These are phyloP conservation scores for Beaufortia kweichowensis DNA, from an alignment of 2,113 vertebrate genomes.

Conservation along the genomic window DNA sequence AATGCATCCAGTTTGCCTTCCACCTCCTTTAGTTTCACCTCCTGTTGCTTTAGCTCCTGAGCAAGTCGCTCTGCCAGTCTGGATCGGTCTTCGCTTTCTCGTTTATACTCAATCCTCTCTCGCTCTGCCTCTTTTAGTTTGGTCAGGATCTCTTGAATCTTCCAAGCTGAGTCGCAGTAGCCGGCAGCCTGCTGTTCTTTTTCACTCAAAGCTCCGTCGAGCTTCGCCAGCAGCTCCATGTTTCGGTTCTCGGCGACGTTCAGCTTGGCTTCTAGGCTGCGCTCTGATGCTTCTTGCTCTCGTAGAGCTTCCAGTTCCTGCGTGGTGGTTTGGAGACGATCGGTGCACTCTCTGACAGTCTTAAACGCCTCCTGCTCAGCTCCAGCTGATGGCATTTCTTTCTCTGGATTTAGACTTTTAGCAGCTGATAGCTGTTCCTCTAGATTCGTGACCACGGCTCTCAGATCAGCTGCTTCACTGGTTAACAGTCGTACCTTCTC, in stretches of 20 bases:
- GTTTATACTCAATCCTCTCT: conserved; percentile 67
- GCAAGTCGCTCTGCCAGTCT: conserved; percentile 69
- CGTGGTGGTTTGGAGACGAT: conserved; percentile 61
- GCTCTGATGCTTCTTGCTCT: conserved; percentile 57
- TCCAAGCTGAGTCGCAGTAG: conserved; percentile 70
- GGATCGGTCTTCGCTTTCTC: conserved; percentile 63
- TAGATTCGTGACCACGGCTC: conserved; percentile 72
- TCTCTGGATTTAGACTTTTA: conserved; percentile 65
- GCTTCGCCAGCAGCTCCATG: conserved; percentile 70
- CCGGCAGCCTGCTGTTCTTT: conserved; percentile 67
- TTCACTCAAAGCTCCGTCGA: conserved; percentile 63
- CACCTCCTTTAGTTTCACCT: conserved; percentile 69
- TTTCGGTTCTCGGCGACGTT: conserved; percentile 70
- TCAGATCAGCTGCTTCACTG: conserved; percentile 72
- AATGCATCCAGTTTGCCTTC: conserved; percentile 67
- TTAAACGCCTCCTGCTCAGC: conserved; percentile 63
- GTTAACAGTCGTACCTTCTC: conserved; percentile 63
- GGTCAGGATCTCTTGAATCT: conserved; percentile 71
- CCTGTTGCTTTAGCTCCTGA: conserved; percentile 75
- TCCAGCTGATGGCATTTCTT: conserved; percentile 45
- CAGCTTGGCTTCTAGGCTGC: conserved; percentile 68
- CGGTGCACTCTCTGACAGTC: conserved; percentile 60
- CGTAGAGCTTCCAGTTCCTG: conserved; percentile 53
- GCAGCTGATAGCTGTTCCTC: conserved; percentile 69
- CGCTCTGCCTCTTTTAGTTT: conserved; percentile 74